Percentiles rank a stretch among this genome's conserved stretches.
Evolutionary conservation across 2,797 vertebrate genomes (phyloP).

Genomic region (Epinephelus awoara): DNA sequence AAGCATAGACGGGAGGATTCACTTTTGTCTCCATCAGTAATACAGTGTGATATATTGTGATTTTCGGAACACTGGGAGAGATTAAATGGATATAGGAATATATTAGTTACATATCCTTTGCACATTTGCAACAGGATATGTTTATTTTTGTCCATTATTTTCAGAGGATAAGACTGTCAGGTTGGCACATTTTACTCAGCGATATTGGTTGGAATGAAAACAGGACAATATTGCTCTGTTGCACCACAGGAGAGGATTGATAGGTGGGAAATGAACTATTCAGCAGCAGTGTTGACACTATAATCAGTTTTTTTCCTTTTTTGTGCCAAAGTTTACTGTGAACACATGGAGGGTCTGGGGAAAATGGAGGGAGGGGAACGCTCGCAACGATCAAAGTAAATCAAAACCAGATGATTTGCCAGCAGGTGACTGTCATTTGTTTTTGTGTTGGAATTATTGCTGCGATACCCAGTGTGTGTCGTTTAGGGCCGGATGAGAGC

Average conservation of each 20-base stretch:
- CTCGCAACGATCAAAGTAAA: slow-evolving; percentile 2
- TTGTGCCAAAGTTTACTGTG: slow-evolving; percentile 36
- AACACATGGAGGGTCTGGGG: slow-evolving; percentile 15
- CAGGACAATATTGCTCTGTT: slow-evolving; percentile 33
- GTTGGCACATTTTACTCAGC: slow-evolving; percentile 20
- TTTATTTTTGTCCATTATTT: not conserved
- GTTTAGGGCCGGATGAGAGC: not conserved
- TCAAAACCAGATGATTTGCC: slow-evolving; percentile 16
- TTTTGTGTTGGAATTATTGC: not conserved
- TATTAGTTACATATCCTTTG: not conserved
- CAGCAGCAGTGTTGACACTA: slow-evolving; percentile 32
- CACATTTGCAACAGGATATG: not conserved
- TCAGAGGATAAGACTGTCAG: slow-evolving; percentile 8
- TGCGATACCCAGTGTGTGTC: not conserved
- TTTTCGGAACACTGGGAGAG: slow-evolving; percentile 3
- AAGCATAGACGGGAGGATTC: slow-evolving; percentile 40
- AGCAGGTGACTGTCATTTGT: slow-evolving; percentile 1
- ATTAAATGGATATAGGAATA: slow-evolving; percentile 4
- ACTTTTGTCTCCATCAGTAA: not conserved
- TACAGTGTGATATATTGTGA: not conserved
- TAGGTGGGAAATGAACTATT: slow-evolving; percentile 40
- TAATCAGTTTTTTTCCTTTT: slow-evolving; percentile 1
- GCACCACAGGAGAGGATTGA: slow-evolving; percentile 21
- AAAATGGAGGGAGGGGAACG: not conserved
- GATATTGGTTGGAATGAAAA: slow-evolving; percentile 28